A percentile compares a stretch with the other conserved stretches of the same genome.
Conservation (phyloP, 2,888 invertebrate species). For the Tinea semifulvella region DNA sequence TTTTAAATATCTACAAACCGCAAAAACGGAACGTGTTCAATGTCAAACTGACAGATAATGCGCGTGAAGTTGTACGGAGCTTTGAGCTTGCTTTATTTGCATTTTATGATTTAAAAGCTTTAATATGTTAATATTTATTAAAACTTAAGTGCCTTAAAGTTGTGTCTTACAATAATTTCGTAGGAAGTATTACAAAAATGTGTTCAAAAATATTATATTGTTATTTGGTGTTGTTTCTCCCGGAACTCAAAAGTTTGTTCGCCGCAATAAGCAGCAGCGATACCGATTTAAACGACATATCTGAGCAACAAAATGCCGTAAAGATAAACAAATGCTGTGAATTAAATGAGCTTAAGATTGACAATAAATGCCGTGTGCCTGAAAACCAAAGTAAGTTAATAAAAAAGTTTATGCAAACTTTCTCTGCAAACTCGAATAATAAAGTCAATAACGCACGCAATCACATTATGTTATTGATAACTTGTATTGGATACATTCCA, state of each 20-base stretch:
- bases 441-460: constrained; percentile 1
- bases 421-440: constrained; percentile 7
- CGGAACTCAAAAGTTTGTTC: constrained; percentile 3
- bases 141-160: background rate
- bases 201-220: background rate
- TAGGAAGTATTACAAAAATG: background rate
- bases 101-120: background rate
- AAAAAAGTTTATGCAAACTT: background rate
- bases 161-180: background rate
- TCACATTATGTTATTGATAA: background rate
- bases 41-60: constrained; percentile 2
- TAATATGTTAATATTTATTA: constrained; percentile 6
- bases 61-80: constrained; percentile 6
- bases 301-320: constrained; percentile 54
- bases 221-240: background rate
- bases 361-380: constrained; percentile 70
- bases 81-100: background rate
- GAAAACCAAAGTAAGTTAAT: constrained; percentile 65
- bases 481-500: too few relatives aligned
- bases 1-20: too few relatives aligned
- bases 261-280: constrained; percentile 29
- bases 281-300: constrained; percentile 55
- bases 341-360: constrained; percentile 73
- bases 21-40: background rate
- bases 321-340: constrained; percentile 85